Base-by-base conservation (phyloP, 2,888 invertebrate genomes). In the Aspidiotus rigidus region DNA sequence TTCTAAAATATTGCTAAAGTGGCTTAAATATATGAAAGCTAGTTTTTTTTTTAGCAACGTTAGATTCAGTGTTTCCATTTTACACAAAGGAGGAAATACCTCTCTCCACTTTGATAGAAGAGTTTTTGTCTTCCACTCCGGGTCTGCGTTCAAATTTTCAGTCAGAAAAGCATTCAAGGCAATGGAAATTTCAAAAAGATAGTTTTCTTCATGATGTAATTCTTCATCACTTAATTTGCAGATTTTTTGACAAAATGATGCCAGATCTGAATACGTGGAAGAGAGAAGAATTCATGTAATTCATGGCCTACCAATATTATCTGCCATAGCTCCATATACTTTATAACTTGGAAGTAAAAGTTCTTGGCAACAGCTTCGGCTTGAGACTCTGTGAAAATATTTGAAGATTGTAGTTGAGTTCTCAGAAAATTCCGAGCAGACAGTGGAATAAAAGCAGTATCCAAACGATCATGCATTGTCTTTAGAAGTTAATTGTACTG, bases 401-500 rank as follows among this genome's bases (percentile, higher is more conserved):
- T 15, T 56, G 7, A 8, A n/a, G 49, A 44, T 11, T 44, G 49
- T 44, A 44, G 49, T 10, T 11, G 49, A 44, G 11, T 56, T 56
- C 16, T 56, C 15, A 56, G 16, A 15, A 39, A n/a, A 1, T 54
- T 55, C 56, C 9, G 40, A 40, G 49, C 64, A 39, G 54, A 39
- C n/a, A 64, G 49, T 13, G 64, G 64, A 55, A 55, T 56, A 41
- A 64, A 64, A 17, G 39, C 16, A 55, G 40, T 64, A 55, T 56
- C 55, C 15, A 55, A 55, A 55, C 53, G 67, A 59, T 67, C 28
- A 59, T 9, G 44, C n/a, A 59, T 57, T 67, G 57, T 67, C 42
- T 59, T 60, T 44, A 67, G 28, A 59, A 67, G 59, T 84, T 69
- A 53, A 53, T 40, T 62, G 16, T 56, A 56, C 53, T 62, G 41